Percentiles rank a stretch among this genome's conserved stretches.
Conservation (phyloP, 1,140 invertebrate genomes). For the Ooceraea biroi region DNA sequence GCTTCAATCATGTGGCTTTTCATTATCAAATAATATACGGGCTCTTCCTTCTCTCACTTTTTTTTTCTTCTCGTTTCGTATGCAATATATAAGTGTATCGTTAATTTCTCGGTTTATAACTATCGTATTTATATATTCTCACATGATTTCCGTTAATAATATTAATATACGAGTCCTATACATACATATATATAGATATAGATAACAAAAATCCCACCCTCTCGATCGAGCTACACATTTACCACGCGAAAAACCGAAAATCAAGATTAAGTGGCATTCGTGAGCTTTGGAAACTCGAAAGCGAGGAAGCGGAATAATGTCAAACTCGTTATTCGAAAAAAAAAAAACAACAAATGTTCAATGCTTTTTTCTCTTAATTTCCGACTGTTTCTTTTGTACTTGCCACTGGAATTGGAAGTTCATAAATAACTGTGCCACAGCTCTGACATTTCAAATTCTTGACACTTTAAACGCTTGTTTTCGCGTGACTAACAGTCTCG, state of each 20-base stretch:
- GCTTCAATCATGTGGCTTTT: slow-evolving; percentile 68
- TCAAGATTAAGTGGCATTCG: neutral
- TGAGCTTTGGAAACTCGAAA: neutral
- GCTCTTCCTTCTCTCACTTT: slow-evolving; percentile 68
- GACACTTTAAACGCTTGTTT: slow-evolving; percentile 1
- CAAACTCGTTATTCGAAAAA: neutral
- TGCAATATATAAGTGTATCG: slow-evolving; percentile 71
- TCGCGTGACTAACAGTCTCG: neutral
- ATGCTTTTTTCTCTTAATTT: neutral
- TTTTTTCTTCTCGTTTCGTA: slow-evolving; percentile 71
- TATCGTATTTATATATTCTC: slow-evolving; percentile 75
- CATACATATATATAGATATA: slow-evolving; percentile 33
- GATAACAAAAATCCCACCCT: slow-evolving; percentile 28
- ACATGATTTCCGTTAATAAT: slow-evolving; percentile 75
- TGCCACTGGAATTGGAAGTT: neutral
- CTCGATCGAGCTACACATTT: slow-evolving; percentile 46
- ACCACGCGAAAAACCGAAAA: slow-evolving; percentile 35
- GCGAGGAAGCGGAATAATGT: slow-evolving; percentile 5
- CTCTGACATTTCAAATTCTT: slow-evolving; percentile 13
- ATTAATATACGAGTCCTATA: slow-evolving; percentile 74
- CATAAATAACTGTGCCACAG: neutral
- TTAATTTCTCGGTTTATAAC: slow-evolving; percentile 73
- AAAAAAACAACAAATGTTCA: slow-evolving; percentile 13
- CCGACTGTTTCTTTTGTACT: neutral
- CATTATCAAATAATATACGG: slow-evolving; percentile 78